Conservation (phyloP, 1,140 invertebrate species). For the Drosophila ercepeae region DNA sequence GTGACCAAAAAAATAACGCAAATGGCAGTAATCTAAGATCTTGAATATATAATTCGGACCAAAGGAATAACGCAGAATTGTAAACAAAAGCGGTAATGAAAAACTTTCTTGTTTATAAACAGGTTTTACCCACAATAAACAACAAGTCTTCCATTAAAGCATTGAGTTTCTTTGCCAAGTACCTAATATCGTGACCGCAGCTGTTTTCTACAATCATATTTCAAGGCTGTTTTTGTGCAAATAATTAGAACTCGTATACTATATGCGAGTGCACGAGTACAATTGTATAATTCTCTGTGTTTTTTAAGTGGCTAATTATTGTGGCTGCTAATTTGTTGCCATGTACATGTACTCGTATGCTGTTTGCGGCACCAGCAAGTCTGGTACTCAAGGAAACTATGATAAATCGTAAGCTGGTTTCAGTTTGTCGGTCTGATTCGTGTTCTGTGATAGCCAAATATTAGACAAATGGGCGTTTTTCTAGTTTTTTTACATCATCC, state of each 20-base stretch:
- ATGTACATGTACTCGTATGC: constrained; percentile 1
- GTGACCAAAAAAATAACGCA: constrained; percentile 25
- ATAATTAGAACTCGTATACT: constrained; percentile 67
- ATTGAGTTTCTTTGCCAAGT: neutral
- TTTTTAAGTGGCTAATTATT: constrained; percentile 52
- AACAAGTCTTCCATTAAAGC: constrained; percentile 4
- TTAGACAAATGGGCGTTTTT: constrained; percentile 16
- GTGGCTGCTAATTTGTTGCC: constrained; percentile 34
- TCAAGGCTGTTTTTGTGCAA: constrained; percentile 66
- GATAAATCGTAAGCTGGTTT: constrained; percentile 35
- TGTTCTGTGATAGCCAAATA: constrained; percentile 18
- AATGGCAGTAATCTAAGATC: neutral
- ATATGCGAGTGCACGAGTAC: constrained; percentile 47
- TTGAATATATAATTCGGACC: neutral
- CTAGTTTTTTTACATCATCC: neutral
- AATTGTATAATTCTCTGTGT: constrained; percentile 48
- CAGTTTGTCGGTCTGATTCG: constrained; percentile 31
- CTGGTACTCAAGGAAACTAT: constrained; percentile 20
- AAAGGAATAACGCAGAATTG: constrained; percentile 11
- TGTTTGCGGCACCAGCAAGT: constrained; percentile 29
- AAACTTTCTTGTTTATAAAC: constrained; percentile 23
- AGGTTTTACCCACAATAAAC: constrained; percentile 25
- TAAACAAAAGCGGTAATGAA: constrained; percentile 1
- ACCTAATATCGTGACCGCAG: constrained; percentile 29
- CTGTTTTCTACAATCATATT: constrained; percentile 36